phyloP scores from a whole-genome alignment of 2,888 invertebrate genomes.

The Acanthoscelides obtectus region DNA sequence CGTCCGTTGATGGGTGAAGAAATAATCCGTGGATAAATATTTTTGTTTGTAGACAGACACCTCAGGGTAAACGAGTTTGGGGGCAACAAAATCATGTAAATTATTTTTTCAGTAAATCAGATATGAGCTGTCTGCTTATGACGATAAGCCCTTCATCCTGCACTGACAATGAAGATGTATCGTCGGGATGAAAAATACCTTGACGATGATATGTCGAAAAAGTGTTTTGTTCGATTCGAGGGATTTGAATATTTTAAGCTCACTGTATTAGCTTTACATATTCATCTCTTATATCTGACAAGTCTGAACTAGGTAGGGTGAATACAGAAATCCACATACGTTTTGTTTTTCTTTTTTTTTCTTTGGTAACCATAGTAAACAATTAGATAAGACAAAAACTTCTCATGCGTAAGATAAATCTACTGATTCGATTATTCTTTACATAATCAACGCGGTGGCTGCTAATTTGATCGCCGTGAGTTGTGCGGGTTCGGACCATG shows the following conservation, averaged over 20 bases:
- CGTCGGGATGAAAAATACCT: not conserved
- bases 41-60: not conserved
- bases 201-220: not conserved
- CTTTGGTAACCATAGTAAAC: no score
- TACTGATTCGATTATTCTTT: no score
- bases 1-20: not conserved
- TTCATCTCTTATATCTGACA: not conserved
- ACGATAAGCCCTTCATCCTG: not conserved
- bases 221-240: not conserved
- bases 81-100: not conserved
- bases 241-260: not conserved
- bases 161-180: not conserved
- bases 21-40: not conserved
- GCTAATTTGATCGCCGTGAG: no score
- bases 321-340: no score
- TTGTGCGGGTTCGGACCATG: no score
- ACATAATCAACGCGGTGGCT: no score
- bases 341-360: no score
- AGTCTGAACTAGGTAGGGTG: not conserved
- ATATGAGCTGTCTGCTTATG: not conserved
- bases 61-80: not conserved
- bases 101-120: not conserved
- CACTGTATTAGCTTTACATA: not conserved
- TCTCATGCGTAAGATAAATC: no score
- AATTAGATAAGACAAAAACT: no score